phyloP scores from a whole-genome alignment of 2,888 invertebrate genomes.

The Meghimatium bilineatum region DNA sequence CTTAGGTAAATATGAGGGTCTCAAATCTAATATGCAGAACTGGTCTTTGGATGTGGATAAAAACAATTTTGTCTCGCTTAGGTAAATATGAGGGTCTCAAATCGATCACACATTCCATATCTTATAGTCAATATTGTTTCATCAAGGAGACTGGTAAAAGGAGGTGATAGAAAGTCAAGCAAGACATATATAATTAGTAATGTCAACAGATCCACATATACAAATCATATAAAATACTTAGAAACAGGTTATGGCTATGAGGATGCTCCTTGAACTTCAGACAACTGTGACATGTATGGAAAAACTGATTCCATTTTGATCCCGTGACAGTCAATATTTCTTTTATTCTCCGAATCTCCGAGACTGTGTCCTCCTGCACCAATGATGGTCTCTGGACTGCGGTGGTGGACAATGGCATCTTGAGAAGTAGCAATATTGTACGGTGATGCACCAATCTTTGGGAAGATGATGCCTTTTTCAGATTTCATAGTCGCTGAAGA shows the following conservation, averaged over 20 bases:
- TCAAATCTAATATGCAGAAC: no score
- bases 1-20: no score
- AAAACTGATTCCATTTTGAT: conserved; percentile 42
- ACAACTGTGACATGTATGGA: conserved; percentile 31
- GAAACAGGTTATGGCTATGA: conserved; percentile 13
- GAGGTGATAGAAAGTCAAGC: background rate
- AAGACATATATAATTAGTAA: conserved; percentile 8
- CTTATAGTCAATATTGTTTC: background rate
- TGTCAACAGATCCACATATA: background rate
- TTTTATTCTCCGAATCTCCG: conserved; percentile 31
- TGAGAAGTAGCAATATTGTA: conserved; percentile 31
- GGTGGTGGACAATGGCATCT: conserved; percentile 34
- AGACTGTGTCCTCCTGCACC: conserved; percentile 2
- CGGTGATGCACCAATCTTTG: conserved; percentile 29
- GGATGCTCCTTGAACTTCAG: conserved; percentile 38
- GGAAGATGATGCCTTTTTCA: conserved; percentile 27
- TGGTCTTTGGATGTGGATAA: no score
- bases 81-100: no score
- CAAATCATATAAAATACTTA: background rate
- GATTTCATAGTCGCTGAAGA: conserved; percentile 30
- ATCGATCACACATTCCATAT: no score
- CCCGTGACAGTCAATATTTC: conserved; percentile 31
- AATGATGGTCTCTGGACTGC: conserved; percentile 19
- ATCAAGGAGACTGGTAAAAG: no score
- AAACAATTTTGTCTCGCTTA: no score